Base-by-base conservation (phyloP, 2,888 invertebrate species). In the Trachelus troglodyta region DNA sequence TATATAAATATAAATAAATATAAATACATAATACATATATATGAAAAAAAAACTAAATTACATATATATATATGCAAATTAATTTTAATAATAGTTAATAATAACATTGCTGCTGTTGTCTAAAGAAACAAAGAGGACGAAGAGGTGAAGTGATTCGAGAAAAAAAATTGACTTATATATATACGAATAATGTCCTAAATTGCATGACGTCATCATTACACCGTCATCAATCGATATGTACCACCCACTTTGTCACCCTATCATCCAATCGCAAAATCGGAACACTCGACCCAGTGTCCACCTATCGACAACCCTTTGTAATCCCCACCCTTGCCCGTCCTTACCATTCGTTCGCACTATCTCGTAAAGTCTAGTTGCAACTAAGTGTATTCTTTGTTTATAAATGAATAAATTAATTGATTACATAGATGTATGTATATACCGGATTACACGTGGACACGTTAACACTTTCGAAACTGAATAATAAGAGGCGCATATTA, bases 331-430 rank as follows among this genome's bases (percentile, higher is more conserved):
- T 71, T 30, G 12, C 31, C 79, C 82, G 82, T 85, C 82, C 81
- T 79, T 81, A 82, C 81, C 85, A 82, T 56, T 86, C 83, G 83
- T 85, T 85, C 82, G 83, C 83, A 83, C 82, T 79, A 81, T 82
- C 82, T 83, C 78, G 79, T 81, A 76, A 79, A 81, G 83, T 82
- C 81, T 85, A 84, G 83, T 81, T 56, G 83, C 84, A 85, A 81
- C 78, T 86, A 88, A 87, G 81, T 88, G 86, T 89, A 89, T 89
- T 86, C 85, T 87, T 87, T 89, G 86, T 89, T 88, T 88, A 89
- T 86, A 87, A 83, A 81, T 81, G 78, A 83, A 86, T 86, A 85
- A 86, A 85, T 78, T 86, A 85, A 75, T 78, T 76, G 69, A 78
- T 76, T 75, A 75, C 75, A 76, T 68, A 69, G 69, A 73, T 77